A percentile compares a stretch with the other conserved stretches of the same genome.
phyloP scores from a whole-genome alignment of 2,113 vertebrate species.

The Toxostoma redivivum region DNA sequence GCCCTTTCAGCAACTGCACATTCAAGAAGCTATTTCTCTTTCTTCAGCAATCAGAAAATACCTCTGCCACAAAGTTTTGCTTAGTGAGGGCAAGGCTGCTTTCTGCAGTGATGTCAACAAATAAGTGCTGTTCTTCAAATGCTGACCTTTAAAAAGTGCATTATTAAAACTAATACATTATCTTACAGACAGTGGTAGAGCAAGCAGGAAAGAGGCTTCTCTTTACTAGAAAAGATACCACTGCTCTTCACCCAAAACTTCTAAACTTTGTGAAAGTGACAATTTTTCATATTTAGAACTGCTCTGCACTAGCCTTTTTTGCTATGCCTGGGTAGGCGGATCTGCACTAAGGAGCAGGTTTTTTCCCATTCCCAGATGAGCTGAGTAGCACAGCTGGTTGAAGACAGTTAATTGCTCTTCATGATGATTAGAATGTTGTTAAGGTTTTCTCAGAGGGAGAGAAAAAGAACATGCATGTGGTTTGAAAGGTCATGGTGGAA shows the following conservation, averaged over 20 bases:
- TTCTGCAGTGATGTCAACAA: slow-evolving; percentile 30
- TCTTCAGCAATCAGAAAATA: neutral
- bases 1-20: neutral
- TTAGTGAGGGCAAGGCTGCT: neutral
- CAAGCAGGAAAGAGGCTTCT: neutral
- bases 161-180: slow-evolving; percentile 31
- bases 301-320: neutral
- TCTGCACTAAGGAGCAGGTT: neutral
- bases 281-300: neutral
- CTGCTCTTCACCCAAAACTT: neutral
- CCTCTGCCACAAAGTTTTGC: neutral
- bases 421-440: slow-evolving; percentile 50
- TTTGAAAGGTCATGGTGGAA: slow-evolving; percentile 60
- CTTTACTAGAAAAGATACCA: neutral
- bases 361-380: slow-evolving; percentile 30
- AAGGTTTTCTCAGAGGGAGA: slow-evolving; percentile 37
- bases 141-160: slow-evolving; percentile 4
- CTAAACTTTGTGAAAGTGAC: neutral
- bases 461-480: slow-evolving; percentile 30
- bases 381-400: slow-evolving; percentile 51
- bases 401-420: slow-evolving; percentile 61
- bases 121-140: neutral
- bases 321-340: neutral
- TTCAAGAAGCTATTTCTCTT: slow-evolving; percentile 28
- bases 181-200: neutral